These are phyloP conservation scores for Mormyrus hasselquistii DNA, from an alignment of 2,797 vertebrate species.

Conservation along the genomic window DNA sequence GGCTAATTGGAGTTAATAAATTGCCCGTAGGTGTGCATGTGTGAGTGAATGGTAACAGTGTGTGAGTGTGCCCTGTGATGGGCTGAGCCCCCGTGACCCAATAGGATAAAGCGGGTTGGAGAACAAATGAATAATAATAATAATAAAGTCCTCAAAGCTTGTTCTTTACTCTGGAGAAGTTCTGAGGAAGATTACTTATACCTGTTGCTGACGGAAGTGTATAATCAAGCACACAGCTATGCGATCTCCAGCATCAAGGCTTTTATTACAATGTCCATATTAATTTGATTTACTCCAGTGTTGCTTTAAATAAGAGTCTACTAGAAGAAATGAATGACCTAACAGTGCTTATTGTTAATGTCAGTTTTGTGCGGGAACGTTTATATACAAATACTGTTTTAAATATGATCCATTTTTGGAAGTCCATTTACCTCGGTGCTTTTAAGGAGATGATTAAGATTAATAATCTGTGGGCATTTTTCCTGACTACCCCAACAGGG, in stretches of 20 bases:
- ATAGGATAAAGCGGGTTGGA: too few species aligned
- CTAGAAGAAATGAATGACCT: background rate
- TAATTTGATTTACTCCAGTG: background rate
- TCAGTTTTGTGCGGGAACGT: background rate
- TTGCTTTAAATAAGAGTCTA: background rate
- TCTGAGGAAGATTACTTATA: background rate
- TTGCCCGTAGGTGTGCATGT: too few species aligned
- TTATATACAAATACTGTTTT: background rate
- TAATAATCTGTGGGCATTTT: background rate
- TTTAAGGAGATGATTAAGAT: background rate
- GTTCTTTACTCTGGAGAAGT: background rate
- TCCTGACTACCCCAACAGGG: background rate
- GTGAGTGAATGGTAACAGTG: too few species aligned
- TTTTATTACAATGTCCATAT: background rate
- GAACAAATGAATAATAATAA: too few species aligned
- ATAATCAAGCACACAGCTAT: background rate
- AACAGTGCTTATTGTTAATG: background rate
- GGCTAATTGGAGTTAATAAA: too few species aligned
- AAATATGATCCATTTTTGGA: background rate
- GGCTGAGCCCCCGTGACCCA: too few species aligned
- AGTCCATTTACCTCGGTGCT: background rate
- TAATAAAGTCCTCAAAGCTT: background rate
- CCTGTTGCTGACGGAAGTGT: background rate
- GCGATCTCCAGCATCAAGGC: background rate
- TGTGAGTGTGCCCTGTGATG: too few species aligned